Base-by-base conservation (phyloP, 2,888 invertebrate species). In the Erebia epiphron region DNA sequence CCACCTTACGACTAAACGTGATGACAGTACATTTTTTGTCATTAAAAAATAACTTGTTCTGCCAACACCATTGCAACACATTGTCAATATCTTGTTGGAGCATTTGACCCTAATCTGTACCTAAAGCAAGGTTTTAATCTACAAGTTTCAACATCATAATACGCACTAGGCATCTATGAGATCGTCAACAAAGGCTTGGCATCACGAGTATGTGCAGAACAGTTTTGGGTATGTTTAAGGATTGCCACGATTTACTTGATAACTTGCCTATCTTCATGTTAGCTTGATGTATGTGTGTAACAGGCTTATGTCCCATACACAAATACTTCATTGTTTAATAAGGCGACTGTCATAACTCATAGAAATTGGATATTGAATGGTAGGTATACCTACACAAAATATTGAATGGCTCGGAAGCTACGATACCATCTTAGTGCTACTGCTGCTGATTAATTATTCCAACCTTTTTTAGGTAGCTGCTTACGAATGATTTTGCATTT, bases 311-410 rank as follows among this genome's bases (percentile, higher is more conserved):
- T 81, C 81, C 80, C 77, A 75, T 73, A 35, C 50, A 50, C 35
- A 16, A 21, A 58, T 26, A 26, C 49, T 77, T 74, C 74, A 78
- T 78, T 79, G 77, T 79, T 77, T 71, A 75, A 82, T 80, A 78
- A 79, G 79, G 79, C 82, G 86, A 85, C 80, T 79, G 80, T 79
- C 85, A 79, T 85, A 82, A 82, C 82, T 68, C n/a, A n/a, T n/a
- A n/a, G n/a, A n/a, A n/a, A 73, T 75, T 68, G 82, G 69, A 57
- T 71, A 75, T 74, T 72, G 69, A 74, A 74, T 68, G 67, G 70
- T 68, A 70, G 21, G 21, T 5, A 14, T 13, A 16, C 9, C 9
- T 70, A 67, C 63, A 72, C 72, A 74, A 74, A 72, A 74, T 72
- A 72, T 74, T 72, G 72, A 74, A 74, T 72, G 72, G 61, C 70